These are phyloP conservation scores for Dromaius novaehollandiae DNA, from an alignment of 2,113 vertebrate species.

Conservation along the genomic window DNA sequence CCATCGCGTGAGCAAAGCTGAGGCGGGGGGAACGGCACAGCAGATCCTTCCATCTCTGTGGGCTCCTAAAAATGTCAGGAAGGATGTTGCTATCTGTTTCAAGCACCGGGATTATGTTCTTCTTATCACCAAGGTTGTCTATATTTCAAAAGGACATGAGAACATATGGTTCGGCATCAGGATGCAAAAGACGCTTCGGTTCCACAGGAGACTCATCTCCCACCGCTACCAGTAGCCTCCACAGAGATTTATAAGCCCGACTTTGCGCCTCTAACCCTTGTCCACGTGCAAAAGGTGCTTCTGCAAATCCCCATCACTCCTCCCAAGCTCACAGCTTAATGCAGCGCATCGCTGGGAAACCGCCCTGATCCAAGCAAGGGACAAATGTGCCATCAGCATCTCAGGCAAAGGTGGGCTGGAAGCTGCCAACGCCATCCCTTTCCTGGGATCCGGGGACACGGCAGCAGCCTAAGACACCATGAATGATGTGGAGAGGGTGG, in stretches of 20 bases:
- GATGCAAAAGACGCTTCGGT: not conserved
- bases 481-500: rapidly evolving
- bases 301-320: rapidly evolving
- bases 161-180: not conserved
- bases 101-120: not conserved
- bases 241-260: not conserved
- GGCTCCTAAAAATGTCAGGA: not conserved
- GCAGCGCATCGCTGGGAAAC: not conserved
- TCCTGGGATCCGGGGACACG: not conserved
- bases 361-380: not conserved
- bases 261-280: not conserved
- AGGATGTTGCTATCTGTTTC: not conserved
- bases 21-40: not conserved
- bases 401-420: not conserved
- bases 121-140: not conserved
- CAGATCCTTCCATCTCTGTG: not conserved
- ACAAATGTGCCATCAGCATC: rapidly evolving
- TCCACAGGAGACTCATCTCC: not conserved
- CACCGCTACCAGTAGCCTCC: not conserved
- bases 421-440: not conserved
- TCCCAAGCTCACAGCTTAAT: not conserved
- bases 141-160: not conserved
- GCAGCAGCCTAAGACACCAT: not conserved
- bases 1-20: rapidly evolving
- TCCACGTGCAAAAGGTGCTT: not conserved